phyloP scores from a whole-genome alignment of 2,888 invertebrate genomes.

The Machimus atricapillus region DNA sequence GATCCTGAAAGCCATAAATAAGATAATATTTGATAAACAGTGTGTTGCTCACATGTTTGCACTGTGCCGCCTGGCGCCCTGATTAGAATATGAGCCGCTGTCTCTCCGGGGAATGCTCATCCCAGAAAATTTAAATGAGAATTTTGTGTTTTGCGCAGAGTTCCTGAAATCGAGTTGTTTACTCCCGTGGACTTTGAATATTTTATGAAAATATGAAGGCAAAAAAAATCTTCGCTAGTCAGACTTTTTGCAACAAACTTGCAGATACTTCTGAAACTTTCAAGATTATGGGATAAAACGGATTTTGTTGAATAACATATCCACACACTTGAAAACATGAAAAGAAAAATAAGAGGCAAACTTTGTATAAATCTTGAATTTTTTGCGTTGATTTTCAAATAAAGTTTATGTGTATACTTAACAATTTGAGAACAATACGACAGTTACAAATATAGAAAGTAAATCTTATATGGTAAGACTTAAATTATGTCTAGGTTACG shows the following conservation, averaged over 20 bases:
- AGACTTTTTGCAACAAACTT: background rate
- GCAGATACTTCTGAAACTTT: background rate
- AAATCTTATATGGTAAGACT: too few relatives aligned
- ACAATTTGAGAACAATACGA: background rate
- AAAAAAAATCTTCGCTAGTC: background rate
- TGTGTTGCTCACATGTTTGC: background rate
- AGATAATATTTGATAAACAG: background rate
- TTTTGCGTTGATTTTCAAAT: background rate
- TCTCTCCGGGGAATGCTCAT: background rate
- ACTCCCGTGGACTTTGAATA: background rate
- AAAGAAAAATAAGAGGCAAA: background rate
- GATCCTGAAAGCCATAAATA: background rate
- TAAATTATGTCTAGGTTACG: too few relatives aligned
- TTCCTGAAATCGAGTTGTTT: background rate
- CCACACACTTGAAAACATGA: background rate
- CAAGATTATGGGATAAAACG: background rate
- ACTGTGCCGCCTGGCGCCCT: background rate
- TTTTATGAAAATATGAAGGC: background rate
- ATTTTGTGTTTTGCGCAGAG: background rate
- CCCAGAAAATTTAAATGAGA: background rate
- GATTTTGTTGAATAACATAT: background rate
- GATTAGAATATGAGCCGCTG: background rate
- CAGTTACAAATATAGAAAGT: background rate
- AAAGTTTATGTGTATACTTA: background rate
- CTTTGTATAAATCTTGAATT: background rate